Evolutionary conservation across 2,888 invertebrate genomes (phyloP), one percentile per base, ranked within the genome.

Genomic region (Acanthosepion esculentum): DNA sequence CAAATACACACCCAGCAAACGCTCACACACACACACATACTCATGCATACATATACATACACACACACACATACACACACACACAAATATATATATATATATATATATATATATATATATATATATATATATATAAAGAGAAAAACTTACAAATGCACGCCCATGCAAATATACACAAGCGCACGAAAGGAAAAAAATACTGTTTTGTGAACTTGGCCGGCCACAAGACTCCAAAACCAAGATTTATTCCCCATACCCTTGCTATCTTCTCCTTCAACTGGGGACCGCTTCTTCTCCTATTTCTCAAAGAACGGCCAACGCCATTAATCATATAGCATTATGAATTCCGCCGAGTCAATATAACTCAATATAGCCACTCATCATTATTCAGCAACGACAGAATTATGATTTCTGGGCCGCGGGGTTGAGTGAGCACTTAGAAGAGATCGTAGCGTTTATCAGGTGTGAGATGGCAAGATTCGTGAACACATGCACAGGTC

Each of bases 1-100:
- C n/a, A 20, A 2, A n/a, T 8, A n/a, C 1, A 78, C n/a, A n/a
- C 12, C 5, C 10, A n/a, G n/a, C 8, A n/a, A 1, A n/a, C 10
- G 8, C 2, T 0, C 18, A n/a, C 0, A 12, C 12, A n/a, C 8
- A n/a, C 18, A n/a, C 18, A n/a, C 4, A 10, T 0, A 10, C 5
- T 0, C 8, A n/a, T 7, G 12, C 18, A n/a, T 12, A 12, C 0
- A n/a, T 5, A 10, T 0, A n/a, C 0, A 23, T 1, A 23, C 23
- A 23, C 0, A 23, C 7, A 7, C 0, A 50, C 15, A 15, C 50
- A 50, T 8, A 50, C 8, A 50, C 50, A 50, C 50, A 50, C 8
- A 15, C 50, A 50, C 15, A 50, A 1, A 50, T 0, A 50, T 15
- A 50, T 15, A 50, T 50, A 50, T 15, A 15, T 15, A 50, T 12